A percentile compares a stretch with the other conserved stretches of the same genome.
phyloP scores from a whole-genome alignment of 2,113 vertebrate species.

The Jacana jacana region DNA sequence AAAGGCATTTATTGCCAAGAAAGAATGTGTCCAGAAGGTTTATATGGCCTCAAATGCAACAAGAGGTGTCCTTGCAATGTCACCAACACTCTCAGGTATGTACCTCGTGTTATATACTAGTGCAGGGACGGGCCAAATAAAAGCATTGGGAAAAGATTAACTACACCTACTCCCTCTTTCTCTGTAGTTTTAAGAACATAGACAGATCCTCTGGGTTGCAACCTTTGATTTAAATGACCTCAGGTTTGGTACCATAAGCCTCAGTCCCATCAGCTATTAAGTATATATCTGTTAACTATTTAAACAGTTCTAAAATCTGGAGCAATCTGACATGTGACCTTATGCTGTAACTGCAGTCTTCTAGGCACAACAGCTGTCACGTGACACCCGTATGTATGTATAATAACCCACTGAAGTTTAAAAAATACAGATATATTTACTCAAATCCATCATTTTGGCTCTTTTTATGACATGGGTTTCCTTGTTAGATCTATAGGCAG shows the following conservation, averaged over 20 bases:
- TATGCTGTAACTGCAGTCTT: not conserved
- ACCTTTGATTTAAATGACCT: not conserved
- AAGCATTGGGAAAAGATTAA: not conserved
- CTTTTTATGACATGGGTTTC: not conserved
- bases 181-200: not conserved
- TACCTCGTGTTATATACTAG: not conserved
- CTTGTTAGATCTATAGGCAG: slow-evolving; percentile 12
- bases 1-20: slow-evolving; percentile 92
- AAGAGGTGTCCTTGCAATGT: slow-evolving; percentile 90
- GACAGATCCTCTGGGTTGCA: not conserved
- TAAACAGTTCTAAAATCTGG: not conserved
- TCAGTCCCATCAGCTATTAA: not conserved
- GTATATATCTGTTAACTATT: not conserved
- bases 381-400: not conserved
- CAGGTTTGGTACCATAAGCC: not conserved
- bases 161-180: not conserved
- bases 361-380: not conserved
- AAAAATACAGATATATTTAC: not conserved
- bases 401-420: not conserved
- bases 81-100: slow-evolving; percentile 89
- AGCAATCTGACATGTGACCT: not conserved
- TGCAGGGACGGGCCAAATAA: not conserved
- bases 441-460: not conserved
- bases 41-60: slow-evolving; percentile 92
- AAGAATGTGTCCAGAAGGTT: slow-evolving; percentile 89